These are phyloP conservation scores for Holothuria scabra DNA, from an alignment of 53 echinoderm and acorn worm species.

Conservation along the genomic window DNA sequence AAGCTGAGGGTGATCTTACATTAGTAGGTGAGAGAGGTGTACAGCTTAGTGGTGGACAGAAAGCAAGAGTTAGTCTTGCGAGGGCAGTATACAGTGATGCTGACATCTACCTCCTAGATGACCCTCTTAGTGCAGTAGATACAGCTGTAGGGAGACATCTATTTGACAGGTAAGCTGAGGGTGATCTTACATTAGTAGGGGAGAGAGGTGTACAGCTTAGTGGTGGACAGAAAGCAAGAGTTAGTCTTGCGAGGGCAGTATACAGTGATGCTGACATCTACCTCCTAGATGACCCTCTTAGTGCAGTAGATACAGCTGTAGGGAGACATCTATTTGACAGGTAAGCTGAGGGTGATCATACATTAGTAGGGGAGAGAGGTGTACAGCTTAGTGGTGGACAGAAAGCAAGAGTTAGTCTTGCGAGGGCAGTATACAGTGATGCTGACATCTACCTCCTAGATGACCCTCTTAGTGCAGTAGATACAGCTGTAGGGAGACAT, in stretches of 20 bases:
- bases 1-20: constrained; percentile 82
- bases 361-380: constrained; percentile 91
- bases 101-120: constrained; percentile 83
- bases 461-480: constrained; percentile 94
- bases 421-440: constrained; percentile 92
- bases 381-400: constrained; percentile 96
- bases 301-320: constrained; percentile 92
- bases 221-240: constrained; percentile 98
- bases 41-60: constrained; percentile 95
- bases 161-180: no score
- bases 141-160: constrained; percentile 90
- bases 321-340: no score
- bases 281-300: constrained; percentile 87
- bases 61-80: constrained; percentile 95
- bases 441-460: constrained; percentile 86
- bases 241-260: constrained; percentile 95
- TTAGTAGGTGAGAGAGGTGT: constrained; percentile 92
- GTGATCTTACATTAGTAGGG: constrained; percentile 90
- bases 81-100: constrained; percentile 94
- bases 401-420: constrained; percentile 96
- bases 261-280: constrained; percentile 87
- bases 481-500: constrained; percentile 90
- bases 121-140: constrained; percentile 95
- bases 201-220: constrained; percentile 89
- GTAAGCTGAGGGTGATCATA: constrained; percentile 81